phyloP scores from a whole-genome alignment of 2,888 invertebrate species.

The Tyria jacobaeae region DNA sequence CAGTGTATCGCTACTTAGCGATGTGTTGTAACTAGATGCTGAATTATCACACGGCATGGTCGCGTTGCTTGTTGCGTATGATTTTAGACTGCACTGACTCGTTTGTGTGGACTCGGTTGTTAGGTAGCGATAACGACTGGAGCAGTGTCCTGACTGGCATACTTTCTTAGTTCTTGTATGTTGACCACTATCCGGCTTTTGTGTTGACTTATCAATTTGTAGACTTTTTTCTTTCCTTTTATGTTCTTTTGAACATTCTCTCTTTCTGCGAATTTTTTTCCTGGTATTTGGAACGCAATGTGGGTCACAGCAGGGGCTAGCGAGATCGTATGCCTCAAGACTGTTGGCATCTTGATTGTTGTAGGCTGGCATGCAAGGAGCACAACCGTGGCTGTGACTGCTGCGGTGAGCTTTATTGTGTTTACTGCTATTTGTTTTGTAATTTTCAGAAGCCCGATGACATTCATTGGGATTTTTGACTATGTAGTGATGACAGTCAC shows the following conservation, averaged over 20 bases:
- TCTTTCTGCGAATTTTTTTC: constrained; percentile 83
- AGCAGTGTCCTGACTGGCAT: constrained; percentile 74
- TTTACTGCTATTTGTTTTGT: constrained; percentile 68
- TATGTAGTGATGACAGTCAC: constrained; percentile 90
- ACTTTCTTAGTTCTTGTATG: constrained; percentile 80
- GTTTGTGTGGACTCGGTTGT: constrained; percentile 90
- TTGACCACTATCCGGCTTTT: constrained; percentile 78
- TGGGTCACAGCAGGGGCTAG: constrained; percentile 95
- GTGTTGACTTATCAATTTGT: constrained; percentile 81
- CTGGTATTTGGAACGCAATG: constrained; percentile 91
- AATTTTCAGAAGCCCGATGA: constrained; percentile 69
- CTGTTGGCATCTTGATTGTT: constrained; percentile 91
- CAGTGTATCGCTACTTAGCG: constrained; percentile 94
- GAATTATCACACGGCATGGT: constrained; percentile 89
- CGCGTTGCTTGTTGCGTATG: constrained; percentile 92
- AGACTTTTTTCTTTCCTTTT: constrained; percentile 87
- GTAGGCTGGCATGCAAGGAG: constrained; percentile 89
- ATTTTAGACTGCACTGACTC: constrained; percentile 93
- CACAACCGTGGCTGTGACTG: constrained; percentile 88
- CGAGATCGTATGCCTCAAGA: constrained; percentile 94
- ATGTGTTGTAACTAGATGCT: constrained; percentile 93
- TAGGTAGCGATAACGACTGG: constrained; percentile 87
- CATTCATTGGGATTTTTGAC: constrained; percentile 81
- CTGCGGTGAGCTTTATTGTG: constrained; percentile 72
- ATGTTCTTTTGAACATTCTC: constrained; percentile 88